These are phyloP conservation scores for Hetaerina titia DNA, from an alignment of 2,888 invertebrate genomes.

Conservation along the genomic window DNA sequence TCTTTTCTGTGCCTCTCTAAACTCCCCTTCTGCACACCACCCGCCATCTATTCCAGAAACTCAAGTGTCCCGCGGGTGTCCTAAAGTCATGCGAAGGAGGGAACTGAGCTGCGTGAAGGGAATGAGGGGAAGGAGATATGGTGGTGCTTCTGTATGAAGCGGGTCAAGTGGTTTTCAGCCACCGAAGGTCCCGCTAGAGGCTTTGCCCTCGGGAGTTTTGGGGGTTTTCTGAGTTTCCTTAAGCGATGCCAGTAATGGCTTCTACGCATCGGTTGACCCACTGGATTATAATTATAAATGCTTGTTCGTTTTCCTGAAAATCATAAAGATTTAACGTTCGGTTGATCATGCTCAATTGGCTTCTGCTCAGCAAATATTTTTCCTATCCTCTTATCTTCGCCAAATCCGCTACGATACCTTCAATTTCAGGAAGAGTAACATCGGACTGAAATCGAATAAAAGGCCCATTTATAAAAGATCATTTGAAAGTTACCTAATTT, in stretches of 20 bases:
- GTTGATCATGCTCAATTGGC: not conserved
- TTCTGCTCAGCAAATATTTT: too few species aligned
- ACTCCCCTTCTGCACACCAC: not conserved
- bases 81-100: slow-evolving; percentile 46
- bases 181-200: slow-evolving; percentile 52
- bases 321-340: not conserved
- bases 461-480: too few species aligned
- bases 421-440: too few species aligned
- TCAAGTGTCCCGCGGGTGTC: slow-evolving; percentile 61
- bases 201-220: slow-evolving; percentile 45
- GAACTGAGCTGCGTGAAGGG: not conserved
- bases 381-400: too few species aligned
- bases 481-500: too few species aligned
- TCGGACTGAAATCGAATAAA: too few species aligned
- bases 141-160: not conserved
- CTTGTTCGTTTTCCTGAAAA: not conserved
- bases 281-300: not conserved
- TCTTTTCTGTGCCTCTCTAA: not conserved
- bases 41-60: slow-evolving; percentile 6
- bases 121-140: not conserved
- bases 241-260: not conserved
- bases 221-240: not conserved
- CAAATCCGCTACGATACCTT: too few species aligned
- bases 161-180: slow-evolving; percentile 57
- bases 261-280: not conserved